phyloP scores from a whole-genome alignment of 2,797 vertebrate genomes.

The Chrosomus eos region DNA sequence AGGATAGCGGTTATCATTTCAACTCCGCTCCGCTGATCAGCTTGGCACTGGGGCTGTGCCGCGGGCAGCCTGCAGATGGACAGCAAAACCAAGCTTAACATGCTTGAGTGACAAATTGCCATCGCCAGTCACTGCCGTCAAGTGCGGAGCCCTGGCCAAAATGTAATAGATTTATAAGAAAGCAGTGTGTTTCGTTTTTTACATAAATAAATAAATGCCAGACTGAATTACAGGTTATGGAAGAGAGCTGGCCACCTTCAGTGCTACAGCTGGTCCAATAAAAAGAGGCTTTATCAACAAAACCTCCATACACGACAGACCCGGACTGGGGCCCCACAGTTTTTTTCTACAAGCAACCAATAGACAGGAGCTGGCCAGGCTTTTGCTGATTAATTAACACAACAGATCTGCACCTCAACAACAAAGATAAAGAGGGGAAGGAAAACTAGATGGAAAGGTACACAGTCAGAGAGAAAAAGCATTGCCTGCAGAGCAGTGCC shows the following conservation, averaged over 20 bases:
- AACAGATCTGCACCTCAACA: not conserved
- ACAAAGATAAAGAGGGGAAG: not conserved
- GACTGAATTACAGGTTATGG: constrained; percentile 35
- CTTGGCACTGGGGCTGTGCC: not conserved
- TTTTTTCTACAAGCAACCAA: not conserved
- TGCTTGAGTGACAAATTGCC: constrained; percentile 32
- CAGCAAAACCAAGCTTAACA: not conserved
- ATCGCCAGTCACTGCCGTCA: not conserved
- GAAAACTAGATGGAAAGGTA: not conserved
- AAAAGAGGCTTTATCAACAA: constrained; percentile 49
- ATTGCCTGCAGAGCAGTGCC: not conserved
- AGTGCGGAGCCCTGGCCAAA: not conserved
- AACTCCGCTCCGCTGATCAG: constrained; percentile 23
- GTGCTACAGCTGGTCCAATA: constrained; percentile 46
- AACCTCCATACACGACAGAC: not conserved
- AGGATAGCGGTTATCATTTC: constrained; percentile 17
- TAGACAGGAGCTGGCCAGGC: not conserved
- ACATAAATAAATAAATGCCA: constrained; percentile 53
- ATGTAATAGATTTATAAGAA: constrained; percentile 20
- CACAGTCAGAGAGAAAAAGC: not conserved
- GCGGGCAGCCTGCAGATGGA: not conserved
- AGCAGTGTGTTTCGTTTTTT: not conserved
- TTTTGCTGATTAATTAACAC: constrained; percentile 14
- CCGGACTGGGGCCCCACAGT: not conserved
- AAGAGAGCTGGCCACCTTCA: constrained; percentile 16